phyloP scores from a whole-genome alignment of 2,797 vertebrate genomes.

The Myripristis murdjan region DNA sequence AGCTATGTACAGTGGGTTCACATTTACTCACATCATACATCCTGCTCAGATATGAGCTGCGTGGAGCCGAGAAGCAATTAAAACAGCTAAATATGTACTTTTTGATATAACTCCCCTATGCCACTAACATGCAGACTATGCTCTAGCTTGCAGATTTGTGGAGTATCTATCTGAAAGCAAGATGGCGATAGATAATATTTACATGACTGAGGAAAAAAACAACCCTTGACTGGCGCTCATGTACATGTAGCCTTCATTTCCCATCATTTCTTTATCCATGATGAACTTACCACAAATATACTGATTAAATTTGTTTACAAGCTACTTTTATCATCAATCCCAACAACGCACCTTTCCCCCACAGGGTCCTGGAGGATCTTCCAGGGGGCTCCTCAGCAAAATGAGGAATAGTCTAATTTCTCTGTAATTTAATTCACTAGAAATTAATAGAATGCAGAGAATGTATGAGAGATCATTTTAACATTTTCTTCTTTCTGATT shows the following conservation, averaged over 20 bases:
- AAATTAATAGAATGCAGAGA: no score
- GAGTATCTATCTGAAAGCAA: conserved; percentile 26
- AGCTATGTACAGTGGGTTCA: conserved; percentile 77
- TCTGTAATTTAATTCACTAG: no score
- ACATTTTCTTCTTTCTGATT: no score
- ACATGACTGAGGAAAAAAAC: conserved; percentile 38
- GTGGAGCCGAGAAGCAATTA: conserved; percentile 12
- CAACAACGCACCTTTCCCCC: conserved; percentile 41
- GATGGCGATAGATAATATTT: conserved; percentile 50
- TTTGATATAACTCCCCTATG: conserved; percentile 8
- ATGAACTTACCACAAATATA: no score
- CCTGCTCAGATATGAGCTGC: conserved; percentile 11
- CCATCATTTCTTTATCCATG: conserved; percentile 21
- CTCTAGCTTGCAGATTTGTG: conserved; percentile 33
- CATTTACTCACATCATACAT: conserved; percentile 64
- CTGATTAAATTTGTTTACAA: conserved; percentile 32
- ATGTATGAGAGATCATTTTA: no score
- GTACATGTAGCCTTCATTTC: conserved; percentile 5
- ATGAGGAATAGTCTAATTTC: no score
- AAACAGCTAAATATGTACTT: conserved; percentile 31
- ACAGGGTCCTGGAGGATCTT: no score
- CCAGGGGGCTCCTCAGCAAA: no score
- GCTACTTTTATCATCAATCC: conserved; percentile 23
- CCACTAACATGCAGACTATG: conserved; percentile 28
- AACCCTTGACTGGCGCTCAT: not conserved